These are phyloP conservation scores for Cyrtorhinus lividipennis DNA, from an alignment of 1,140 invertebrate species.

Conservation along the genomic window DNA sequence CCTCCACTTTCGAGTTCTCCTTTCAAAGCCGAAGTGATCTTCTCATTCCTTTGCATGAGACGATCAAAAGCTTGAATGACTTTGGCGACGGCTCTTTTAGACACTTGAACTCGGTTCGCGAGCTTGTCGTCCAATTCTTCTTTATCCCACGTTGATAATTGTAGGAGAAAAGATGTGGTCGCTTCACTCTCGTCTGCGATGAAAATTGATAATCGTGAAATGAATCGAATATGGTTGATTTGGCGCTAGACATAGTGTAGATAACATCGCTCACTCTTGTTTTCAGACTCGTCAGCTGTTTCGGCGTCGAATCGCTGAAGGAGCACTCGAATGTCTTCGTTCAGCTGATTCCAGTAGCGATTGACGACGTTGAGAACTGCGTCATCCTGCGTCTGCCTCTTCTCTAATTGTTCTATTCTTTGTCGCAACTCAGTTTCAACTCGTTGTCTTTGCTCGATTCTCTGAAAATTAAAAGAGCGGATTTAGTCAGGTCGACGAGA, in stretches of 20 bases:
- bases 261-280: conserved; percentile 51
- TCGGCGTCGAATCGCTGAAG: conserved; percentile 94
- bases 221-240: neutral
- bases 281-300: conserved; percentile 90
- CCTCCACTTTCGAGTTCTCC: conserved; percentile 56
- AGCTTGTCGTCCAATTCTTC: conserved; percentile 92
- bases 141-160: conserved; percentile 96
- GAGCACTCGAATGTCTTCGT: conserved; percentile 90
- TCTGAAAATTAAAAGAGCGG: conserved; percentile 38
- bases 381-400: conserved; percentile 93
- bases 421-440: conserved; percentile 78
- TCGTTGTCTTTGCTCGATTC: conserved; percentile 77
- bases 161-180: conserved; percentile 88
- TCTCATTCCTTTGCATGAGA: conserved; percentile 82
- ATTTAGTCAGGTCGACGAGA: no score
- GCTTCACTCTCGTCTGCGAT: conserved; percentile 85
- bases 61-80: conserved; percentile 92
- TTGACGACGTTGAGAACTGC: conserved; percentile 95
- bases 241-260: neutral
- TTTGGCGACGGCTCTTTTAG: conserved; percentile 85
- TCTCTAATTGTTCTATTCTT: conserved; percentile 91
- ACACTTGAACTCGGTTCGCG: conserved; percentile 83
- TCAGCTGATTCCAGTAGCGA: conserved; percentile 93
- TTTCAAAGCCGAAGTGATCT: conserved; percentile 74
- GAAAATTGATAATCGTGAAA: conserved; percentile 20